Conservation (phyloP, 2,888 invertebrate species). For the Serrognathus titanus region DNA sequence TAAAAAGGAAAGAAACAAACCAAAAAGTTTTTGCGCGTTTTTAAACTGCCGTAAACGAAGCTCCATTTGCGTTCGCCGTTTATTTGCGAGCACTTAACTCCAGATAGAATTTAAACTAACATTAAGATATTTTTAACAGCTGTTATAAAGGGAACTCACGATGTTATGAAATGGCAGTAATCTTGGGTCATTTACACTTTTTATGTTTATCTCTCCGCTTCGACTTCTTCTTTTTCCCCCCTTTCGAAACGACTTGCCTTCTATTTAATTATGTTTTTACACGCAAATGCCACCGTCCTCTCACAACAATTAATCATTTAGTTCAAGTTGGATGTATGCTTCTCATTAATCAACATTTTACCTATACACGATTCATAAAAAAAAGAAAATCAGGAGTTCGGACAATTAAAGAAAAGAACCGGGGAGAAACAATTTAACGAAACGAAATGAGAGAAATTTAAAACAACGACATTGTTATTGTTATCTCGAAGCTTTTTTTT, state of each 20-base stretch:
- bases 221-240: not conserved
- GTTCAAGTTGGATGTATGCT: too few species aligned
- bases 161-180: slow-evolving; percentile 42
- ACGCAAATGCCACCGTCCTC: too few species aligned
- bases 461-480: too few species aligned
- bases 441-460: too few species aligned
- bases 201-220: slow-evolving; percentile 44
- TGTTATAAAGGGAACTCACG: slow-evolving; percentile 39
- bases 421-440: too few species aligned
- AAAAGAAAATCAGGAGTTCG: too few species aligned
- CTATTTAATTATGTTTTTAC: too few species aligned
- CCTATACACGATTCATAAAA: too few species aligned
- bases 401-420: too few species aligned
- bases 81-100: slow-evolving; percentile 46
- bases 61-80: slow-evolving; percentile 33
- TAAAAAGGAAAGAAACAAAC: slow-evolving; percentile 22
- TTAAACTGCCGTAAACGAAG: slow-evolving; percentile 29
- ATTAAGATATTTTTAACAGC: slow-evolving; percentile 48
- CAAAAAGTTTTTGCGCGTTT: slow-evolving; percentile 26
- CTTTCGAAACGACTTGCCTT: not conserved
- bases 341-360: too few species aligned
- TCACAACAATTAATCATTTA: too few species aligned
- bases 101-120: slow-evolving; percentile 47
- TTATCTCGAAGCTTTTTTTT: too few species aligned
- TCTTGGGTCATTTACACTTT: slow-evolving; percentile 40